Evolutionary conservation across 2,113 vertebrate species (phyloP).

Genomic region (Manacus vitellinus): DNA sequence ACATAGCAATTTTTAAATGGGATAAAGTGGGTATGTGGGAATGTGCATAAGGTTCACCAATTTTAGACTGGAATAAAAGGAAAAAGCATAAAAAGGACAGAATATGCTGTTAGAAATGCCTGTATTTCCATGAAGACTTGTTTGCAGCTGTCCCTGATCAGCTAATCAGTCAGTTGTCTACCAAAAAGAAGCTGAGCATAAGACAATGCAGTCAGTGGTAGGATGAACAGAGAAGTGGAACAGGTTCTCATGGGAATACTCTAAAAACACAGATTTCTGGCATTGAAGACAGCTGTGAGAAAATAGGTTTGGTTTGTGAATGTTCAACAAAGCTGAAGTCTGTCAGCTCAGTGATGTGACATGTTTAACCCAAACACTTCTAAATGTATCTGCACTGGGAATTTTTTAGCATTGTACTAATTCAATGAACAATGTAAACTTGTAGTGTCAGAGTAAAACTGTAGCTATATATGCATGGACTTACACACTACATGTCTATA

Average conservation of each 20-base stretch:
- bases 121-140: not conserved
- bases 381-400: not conserved
- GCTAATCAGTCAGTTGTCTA: not conserved
- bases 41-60: not conserved
- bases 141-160: not conserved
- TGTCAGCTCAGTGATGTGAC: not conserved
- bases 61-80: not conserved
- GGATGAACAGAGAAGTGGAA: not conserved
- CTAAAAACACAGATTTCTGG: not conserved
- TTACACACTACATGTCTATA: not conserved
- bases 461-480: not conserved
- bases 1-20: conserved; percentile 26
- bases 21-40: not conserved
- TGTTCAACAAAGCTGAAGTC: not conserved
- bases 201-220: not conserved
- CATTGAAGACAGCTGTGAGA: not conserved
- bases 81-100: not conserved
- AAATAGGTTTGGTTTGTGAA: not conserved
- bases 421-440: not conserved
- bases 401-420: not conserved
- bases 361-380: not conserved
- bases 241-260: not conserved
- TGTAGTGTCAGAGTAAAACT: not conserved
- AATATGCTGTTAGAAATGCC: not conserved
- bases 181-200: not conserved